Base-by-base conservation (phyloP, 2,797 vertebrate species). In the Scolopax bukidnonensis region DNA sequence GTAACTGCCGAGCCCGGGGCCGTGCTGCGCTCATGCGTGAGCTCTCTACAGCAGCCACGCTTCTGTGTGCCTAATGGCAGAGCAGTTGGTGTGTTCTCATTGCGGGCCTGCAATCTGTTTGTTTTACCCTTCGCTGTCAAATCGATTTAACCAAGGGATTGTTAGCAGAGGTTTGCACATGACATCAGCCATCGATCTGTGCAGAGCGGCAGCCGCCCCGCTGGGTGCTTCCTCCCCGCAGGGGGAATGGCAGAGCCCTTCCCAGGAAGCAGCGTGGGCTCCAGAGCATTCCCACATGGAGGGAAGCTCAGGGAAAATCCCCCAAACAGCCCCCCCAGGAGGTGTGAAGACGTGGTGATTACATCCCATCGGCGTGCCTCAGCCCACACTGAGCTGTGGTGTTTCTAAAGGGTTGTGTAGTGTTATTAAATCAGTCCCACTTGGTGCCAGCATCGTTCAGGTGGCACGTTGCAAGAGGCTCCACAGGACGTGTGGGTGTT, bases 181-280 rank as follows among this genome's bases (percentile, higher is more conserved):
- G 89, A 5, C 41, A 60, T 84, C 76, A 67, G n/a, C 56, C 90
- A 38, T 11, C 7, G 80, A 93, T 97, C 91, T 87, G 86, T 50
- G 61, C 76, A 41, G 79, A 85, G 76, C 77, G 76, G 92, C 32
- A 50, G 84, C 89, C 47, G 47, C 43, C 32, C 43, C 32, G 4
- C 16, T 18, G 51, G 51, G 47, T 36, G 59, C 84, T 16, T 23
- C 64, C 63, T 78, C 82, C 89, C 73, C 11, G 53, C 69, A 41
- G 94, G 60, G 63, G 61, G 87, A 94, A 51, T 30, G 65, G 92
- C 65, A 59, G 78, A 33, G 36, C 61, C 7, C 36, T 68, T 93
- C 64, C 17, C 65, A 41, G 70, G 59, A 85, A 87, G 53, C 79
- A 11, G 36, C 20, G 6, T 53, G 20, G 6, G 6, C 20, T 84